A percentile compares a stretch with the other conserved stretches of the same genome.
phyloP scores from a whole-genome alignment of 2,888 invertebrate species.

The Lasioglossum zephyrum region DNA sequence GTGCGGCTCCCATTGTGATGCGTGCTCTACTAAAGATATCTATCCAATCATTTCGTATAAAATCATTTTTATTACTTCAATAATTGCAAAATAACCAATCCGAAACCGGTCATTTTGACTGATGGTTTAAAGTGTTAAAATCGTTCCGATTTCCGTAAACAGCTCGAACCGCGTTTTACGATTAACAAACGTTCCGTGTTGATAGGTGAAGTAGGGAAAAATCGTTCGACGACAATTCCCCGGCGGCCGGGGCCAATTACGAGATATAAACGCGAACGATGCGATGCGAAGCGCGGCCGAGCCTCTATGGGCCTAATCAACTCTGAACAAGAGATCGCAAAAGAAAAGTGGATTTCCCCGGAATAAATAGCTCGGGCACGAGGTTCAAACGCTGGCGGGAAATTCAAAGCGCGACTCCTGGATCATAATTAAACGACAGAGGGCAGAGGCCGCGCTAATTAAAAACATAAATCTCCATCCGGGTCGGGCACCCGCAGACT shows the following conservation, averaged over 20 bases:
- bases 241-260: conserved; percentile 26
- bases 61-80: too few relatives aligned
- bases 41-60: too few relatives aligned
- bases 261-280: conserved; percentile 8
- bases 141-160: not conserved
- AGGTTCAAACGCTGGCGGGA: conserved; percentile 32
- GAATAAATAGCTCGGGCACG: not conserved
- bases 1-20: too few relatives aligned
- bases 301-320: conserved; percentile 39
- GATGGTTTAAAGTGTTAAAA: not conserved
- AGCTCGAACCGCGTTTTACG: conserved; percentile 1
- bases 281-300: not conserved
- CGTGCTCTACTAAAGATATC: too few relatives aligned
- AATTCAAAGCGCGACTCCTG: conserved; percentile 43
- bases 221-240: not conserved
- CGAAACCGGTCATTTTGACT: too few relatives aligned
- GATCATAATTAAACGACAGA: conserved; percentile 59
- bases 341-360: conserved; percentile 29
- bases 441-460: conserved; percentile 54
- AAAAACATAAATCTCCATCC: conserved; percentile 63
- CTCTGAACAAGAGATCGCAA: conserved; percentile 19
- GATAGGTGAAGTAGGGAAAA: not conserved
- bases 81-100: too few relatives aligned
- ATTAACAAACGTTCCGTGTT: not conserved
- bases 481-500: conserved; percentile 34